Evolutionary conservation across 1,140 invertebrate genomes (phyloP).

Genomic region (Bombus impatiens): DNA sequence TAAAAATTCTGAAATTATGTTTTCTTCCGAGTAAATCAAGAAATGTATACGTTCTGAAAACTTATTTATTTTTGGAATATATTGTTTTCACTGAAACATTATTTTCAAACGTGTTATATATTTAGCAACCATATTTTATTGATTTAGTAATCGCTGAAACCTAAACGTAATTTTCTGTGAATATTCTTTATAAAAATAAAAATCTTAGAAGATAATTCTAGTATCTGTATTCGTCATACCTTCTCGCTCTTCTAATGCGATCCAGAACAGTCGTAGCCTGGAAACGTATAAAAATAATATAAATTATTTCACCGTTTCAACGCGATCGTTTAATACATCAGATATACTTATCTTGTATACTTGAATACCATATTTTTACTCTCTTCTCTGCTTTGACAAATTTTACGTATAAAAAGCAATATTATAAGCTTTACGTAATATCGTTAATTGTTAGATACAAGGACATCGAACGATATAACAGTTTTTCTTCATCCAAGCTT

Average conservation of each 20-base stretch:
- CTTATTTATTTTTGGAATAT: not conserved
- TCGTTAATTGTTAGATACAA: not conserved
- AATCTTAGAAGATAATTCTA: not conserved
- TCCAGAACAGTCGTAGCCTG: slow-evolving; percentile 31
- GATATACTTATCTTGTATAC: slow-evolving; percentile 49
- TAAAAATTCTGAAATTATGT: not conserved
- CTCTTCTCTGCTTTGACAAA: not conserved
- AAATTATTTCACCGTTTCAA: slow-evolving; percentile 27
- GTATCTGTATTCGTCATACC: slow-evolving; percentile 17
- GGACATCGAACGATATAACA: too few species aligned
- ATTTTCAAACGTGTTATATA: not conserved
- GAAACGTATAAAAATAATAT: slow-evolving; percentile 30
- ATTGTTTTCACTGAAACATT: not conserved
- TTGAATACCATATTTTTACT: not conserved
- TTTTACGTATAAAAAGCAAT: not conserved
- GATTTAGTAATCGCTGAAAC: not conserved
- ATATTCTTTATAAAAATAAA: not conserved
- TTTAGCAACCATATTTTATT: not conserved
- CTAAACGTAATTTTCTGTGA: not conserved
- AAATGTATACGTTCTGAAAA: not conserved
- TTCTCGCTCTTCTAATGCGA: slow-evolving; percentile 26
- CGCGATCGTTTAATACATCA: slow-evolving; percentile 12
- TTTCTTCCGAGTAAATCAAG: not conserved
- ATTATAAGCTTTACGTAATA: not conserved
- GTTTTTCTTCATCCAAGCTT: not conserved